phyloP scores from a whole-genome alignment of 37 sponge, comb jelly and placozoan species.

The Ianthella basta region DNA sequence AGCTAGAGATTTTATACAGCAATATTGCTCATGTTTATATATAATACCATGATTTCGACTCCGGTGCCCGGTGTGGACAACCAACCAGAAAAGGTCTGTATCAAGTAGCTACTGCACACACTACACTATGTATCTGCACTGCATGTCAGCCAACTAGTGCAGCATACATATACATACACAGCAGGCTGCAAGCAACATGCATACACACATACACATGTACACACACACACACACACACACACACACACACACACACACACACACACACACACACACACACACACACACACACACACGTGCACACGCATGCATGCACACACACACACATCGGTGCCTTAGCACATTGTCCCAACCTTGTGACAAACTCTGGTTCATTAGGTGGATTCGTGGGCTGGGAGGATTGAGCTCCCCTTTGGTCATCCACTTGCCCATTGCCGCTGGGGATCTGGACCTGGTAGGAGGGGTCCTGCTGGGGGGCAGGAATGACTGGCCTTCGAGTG shows the following conservation, averaged over 20 bases:
- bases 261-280: constrained; percentile 3
- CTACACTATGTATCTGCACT: too few species aligned
- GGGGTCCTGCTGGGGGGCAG: not conserved
- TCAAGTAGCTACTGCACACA: too few species aligned
- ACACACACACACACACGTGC: not conserved
- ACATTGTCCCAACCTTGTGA: constrained; percentile 8
- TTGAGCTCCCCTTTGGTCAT: not conserved
- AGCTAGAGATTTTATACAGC: too few species aligned
- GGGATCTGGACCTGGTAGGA: not conserved
- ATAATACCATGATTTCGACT: too few species aligned
- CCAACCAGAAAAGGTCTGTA: too few species aligned
- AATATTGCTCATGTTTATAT: too few species aligned
- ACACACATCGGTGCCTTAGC: not conserved
- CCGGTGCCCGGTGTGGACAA: too few species aligned
- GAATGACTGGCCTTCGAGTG: too few species aligned
- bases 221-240: constrained; percentile 12
- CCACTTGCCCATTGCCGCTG: constrained; percentile 30
- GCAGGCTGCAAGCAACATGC: too few species aligned
- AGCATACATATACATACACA: constrained; percentile 7
- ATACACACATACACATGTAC: constrained; percentile 21
- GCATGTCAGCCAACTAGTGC: too few species aligned
- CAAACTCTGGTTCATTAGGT: constrained; percentile 43
- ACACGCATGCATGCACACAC: not conserved
- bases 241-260: constrained; percentile 9
- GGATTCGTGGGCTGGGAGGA: constrained; percentile 42